These are phyloP conservation scores for Sitta carolinensis DNA, from an alignment of 2,797 vertebrate species.

Conservation along the genomic window DNA sequence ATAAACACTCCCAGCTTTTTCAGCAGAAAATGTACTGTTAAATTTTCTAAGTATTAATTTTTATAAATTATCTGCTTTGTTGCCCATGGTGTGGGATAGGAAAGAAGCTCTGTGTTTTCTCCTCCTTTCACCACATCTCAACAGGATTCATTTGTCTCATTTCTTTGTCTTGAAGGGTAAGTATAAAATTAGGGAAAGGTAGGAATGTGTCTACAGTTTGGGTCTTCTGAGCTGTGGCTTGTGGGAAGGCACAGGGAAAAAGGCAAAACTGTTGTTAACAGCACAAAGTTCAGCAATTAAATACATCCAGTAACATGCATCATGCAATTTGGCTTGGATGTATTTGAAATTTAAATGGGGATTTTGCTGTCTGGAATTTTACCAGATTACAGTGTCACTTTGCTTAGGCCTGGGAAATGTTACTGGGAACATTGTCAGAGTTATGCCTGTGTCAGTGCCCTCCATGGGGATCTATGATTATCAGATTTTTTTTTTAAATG, in stretches of 20 bases:
- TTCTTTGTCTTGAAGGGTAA: neutral
- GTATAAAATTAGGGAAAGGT: neutral
- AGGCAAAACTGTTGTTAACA: neutral
- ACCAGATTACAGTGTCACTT: neutral
- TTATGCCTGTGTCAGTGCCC: neutral
- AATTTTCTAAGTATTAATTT: neutral
- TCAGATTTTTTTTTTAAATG: neutral
- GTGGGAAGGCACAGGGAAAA: neutral
- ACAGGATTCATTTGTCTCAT: neutral
- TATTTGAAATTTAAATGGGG: neutral
- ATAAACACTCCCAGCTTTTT: neutral
- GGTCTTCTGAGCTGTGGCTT: neutral
- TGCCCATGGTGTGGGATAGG: fast-evolving
- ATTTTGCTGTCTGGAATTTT: neutral
- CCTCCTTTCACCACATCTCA: neutral
- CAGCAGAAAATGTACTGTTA: neutral
- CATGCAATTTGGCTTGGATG: fast-evolving
- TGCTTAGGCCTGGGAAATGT: neutral
- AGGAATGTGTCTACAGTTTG: neutral
- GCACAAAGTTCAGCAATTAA: neutral
- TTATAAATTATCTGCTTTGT: neutral
- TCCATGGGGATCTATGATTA: fast-evolving
- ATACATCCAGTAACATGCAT: neutral
- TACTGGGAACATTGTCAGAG: neutral
- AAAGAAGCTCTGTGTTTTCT: neutral